Base-by-base conservation (phyloP, 1,140 invertebrate genomes). In the Nilaparvata lugens region DNA sequence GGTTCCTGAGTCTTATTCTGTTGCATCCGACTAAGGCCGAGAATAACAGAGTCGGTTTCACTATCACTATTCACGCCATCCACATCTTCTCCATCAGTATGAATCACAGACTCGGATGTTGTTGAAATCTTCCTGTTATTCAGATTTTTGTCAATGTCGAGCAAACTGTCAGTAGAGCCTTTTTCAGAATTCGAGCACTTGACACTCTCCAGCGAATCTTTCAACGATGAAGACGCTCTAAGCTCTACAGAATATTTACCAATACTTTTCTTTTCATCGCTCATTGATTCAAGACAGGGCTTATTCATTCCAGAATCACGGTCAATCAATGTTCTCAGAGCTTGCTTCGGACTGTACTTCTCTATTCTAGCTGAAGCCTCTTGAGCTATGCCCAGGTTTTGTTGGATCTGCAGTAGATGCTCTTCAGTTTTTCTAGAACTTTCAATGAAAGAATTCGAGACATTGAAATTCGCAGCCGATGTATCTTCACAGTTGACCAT, bases 81-180 rank as follows among this genome's bases (percentile, higher is more conserved):
- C 14, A 55, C 28, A 42, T 60, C 55, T 21, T 62, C 61, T 19
- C 61, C 60, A 40, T 58, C 60, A 7, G 63, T 63, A n/a, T 55
- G 62, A 14, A 63, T 42, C 16, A 63, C 21, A n/a, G 62, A 63
- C 21, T 63, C 62, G 16, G 63, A 64, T 13, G 62, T 60, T 28
- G 62, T 60, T 28, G 59, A 65, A 54, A 51, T 58, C 45, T 63
- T 61, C 48, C 60, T 61, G n/a, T 16, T 23, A 58, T 57, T 62
- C 9, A 21, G 53, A 40, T 61, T 48, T 52, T 57, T 58, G 43
- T 66, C 65, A 35, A 64, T 62, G 62, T 67, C 64, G 42, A 67
- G 51, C 11, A 67, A 24, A 57, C 66, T 67, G 48, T 67, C 65
- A 1, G 62, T 66, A 13, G 66, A 67, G 35, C 66, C 64, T 61